Evolutionary conservation across 2,113 vertebrate species (phyloP).

Genomic region (Sardina pilchardus): DNA sequence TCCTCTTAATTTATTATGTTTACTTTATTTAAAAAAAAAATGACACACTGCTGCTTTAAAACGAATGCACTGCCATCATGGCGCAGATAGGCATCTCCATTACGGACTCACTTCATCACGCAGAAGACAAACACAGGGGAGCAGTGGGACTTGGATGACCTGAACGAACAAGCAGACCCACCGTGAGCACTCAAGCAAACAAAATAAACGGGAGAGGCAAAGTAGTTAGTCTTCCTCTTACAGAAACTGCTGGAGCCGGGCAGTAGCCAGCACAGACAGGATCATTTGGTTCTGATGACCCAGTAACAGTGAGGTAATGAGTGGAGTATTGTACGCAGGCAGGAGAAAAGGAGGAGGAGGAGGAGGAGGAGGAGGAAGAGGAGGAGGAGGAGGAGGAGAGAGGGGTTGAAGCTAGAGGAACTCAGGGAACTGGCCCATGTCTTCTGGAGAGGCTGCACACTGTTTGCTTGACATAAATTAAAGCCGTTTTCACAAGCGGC

Average conservation of each 20-base stretch:
- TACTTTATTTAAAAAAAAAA: not conserved
- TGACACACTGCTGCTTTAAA: not conserved
- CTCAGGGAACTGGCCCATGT: not conserved
- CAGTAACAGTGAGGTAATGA: conserved; percentile 56
- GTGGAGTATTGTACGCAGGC: not conserved
- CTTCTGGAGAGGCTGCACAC: not conserved
- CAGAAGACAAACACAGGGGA: not conserved
- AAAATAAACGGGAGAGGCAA: not conserved
- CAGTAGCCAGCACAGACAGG: conserved; percentile 55
- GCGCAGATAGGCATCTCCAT: not conserved
- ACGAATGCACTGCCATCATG: not conserved
- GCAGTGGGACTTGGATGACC: not conserved
- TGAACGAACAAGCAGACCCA: not conserved
- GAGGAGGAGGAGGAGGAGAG: not conserved
- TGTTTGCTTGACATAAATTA: not conserved
- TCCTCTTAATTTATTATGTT: not conserved
- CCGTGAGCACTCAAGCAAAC: not conserved
- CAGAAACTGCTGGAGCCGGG: conserved; percentile 52
- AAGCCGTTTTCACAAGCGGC: not conserved
- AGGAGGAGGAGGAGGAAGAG: not conserved
- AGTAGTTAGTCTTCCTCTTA: not conserved
- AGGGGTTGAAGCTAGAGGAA: not conserved
- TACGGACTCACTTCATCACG: not conserved
- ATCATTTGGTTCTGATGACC: conserved; percentile 70
- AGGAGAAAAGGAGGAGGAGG: not conserved